Base-by-base conservation (phyloP, 2,113 vertebrate species). In the Planiliza haematocheilus region DNA sequence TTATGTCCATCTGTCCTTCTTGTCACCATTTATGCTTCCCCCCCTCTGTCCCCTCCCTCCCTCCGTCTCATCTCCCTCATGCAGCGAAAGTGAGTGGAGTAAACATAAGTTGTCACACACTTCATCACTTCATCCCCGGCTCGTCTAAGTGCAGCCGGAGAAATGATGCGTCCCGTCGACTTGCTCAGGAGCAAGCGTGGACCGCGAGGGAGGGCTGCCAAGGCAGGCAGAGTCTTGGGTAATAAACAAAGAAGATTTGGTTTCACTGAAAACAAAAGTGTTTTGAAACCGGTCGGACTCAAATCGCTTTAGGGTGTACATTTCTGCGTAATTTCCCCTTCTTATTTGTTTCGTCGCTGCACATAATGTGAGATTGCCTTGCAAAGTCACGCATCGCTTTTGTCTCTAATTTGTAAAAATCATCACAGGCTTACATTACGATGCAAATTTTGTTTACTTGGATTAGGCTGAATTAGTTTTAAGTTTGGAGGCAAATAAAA, bases 181-280 rank as follows among this genome's bases (percentile, higher is more conserved):
- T 48, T 4, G 16, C 62, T 58, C 38, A 34, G 56, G 74, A 69
- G 50, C 59, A 7, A 13, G 48, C 8, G 20, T 52, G 1, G 11
- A 43, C 38, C 3, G 10, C 1, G 60, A 77, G 13, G 17, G 70
- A 8, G 2, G n/a, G 45, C 61, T 71, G 72, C 70, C 70, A 55
- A 30, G 79, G 49, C 85, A 80, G 82, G 76, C 72, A 74, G 68
- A 83, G 73, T 76, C 61, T n/a, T 72, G 50, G 63, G 66, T 81
- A 68, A 69, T 83, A 75, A 83, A 83, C 0, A 0, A 17, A 30
- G 18, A 37, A 52, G 72, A 13, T 81, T 69, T 69, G 45, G 59
- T 41, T 10, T 68, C 46, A 65, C 7, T 45, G 50, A 42, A 70
- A 81, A 79, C 50, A 66, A 65, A 81, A 21, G 12, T 41, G n/a